Evolutionary conservation across 2,888 invertebrate species (phyloP).

Genomic region (Uloborus plumipes): DNA sequence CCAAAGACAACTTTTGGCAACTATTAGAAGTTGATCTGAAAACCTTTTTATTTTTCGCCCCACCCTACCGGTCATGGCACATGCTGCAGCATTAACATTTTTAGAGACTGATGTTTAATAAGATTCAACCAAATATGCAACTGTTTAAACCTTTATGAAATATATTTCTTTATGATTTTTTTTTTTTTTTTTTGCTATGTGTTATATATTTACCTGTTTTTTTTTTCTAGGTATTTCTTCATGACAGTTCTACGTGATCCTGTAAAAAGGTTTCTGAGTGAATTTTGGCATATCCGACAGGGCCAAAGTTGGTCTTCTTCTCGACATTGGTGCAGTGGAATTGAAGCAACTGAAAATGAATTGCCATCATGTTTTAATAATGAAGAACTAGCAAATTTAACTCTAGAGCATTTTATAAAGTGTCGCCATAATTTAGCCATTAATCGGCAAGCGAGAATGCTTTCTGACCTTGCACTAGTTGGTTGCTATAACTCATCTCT

Average conservation of each 20-base stretch:
- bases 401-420: conserved; percentile 88
- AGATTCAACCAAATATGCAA: too few relatives aligned
- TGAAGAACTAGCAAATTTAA: conserved; percentile 89
- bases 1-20: too few relatives aligned
- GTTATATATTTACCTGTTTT: conserved; percentile 51
- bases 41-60: too few relatives aligned
- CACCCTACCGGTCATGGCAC: too few relatives aligned
- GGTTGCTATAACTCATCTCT: conserved; percentile 91
- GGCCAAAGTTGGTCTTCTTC: conserved; percentile 91
- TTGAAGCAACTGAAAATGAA: conserved; percentile 73
- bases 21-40: too few relatives aligned
- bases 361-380: conserved; percentile 73
- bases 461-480: conserved; percentile 93
- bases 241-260: conserved; percentile 95
- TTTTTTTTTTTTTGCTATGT: neutral
- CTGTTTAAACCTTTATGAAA: too few relatives aligned
- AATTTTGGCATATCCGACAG: conserved; percentile 95
- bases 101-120: too few relatives aligned
- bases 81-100: too few relatives aligned
- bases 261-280: conserved; percentile 91
- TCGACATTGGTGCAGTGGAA: conserved; percentile 77
- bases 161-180: too few relatives aligned
- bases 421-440: conserved; percentile 95
- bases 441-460: conserved; percentile 96
- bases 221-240: conserved; percentile 86